Evolutionary conservation across 2,797 vertebrate genomes (phyloP), one percentile per base, ranked within the genome.

Genomic region (Rhynchotus rufescens): DNA sequence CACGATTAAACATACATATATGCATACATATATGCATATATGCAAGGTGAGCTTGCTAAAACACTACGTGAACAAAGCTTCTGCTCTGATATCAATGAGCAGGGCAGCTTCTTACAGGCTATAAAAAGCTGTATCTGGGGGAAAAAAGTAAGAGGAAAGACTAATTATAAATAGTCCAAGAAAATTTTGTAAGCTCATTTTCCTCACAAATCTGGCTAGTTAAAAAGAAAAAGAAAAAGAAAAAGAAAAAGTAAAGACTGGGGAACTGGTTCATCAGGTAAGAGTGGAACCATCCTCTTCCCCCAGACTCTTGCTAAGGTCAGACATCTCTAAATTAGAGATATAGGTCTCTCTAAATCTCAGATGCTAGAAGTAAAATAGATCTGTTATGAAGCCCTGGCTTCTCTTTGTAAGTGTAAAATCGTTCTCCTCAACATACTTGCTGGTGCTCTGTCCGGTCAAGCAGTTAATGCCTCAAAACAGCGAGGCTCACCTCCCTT

Each of bases 1-100:
- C 17, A 51, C 89, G 93, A 95, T 92, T 32, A 84, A 92, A 80
- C 64, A 60, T 69, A 38, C 4, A 68, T 52, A 80, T 71, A 80
- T 69, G 47, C 34, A 54, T 42, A 47, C 15, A 68, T 52, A 80
- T 71, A 80, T 69, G 47, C 34, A 54, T 42, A 47, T n/a, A n/a
- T n/a, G n/a, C 15, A 38, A 90, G 30, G 4, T 16, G 49, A 68
- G 3, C 26, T 88, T 1, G 2, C 83, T 93, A 68, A 91, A 85
- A 38, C 19, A 61, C 51, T 67, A 9, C 12, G 8, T 32, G 22
- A 47, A 49, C 26, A 57, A 69, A 92, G 1, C 5, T 86, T 83
- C 51, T 32, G 44, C 38, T 30, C 26, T 19, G 17, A 60, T 12
- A 82, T 45, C 75, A 78, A 52, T 30, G 5, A 88, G 47, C 36